A percentile compares a stretch with the other conserved stretches of the same genome.
Evolutionary conservation across 2,888 invertebrate species (phyloP).

Genomic region (Lepidonotus clava): DNA sequence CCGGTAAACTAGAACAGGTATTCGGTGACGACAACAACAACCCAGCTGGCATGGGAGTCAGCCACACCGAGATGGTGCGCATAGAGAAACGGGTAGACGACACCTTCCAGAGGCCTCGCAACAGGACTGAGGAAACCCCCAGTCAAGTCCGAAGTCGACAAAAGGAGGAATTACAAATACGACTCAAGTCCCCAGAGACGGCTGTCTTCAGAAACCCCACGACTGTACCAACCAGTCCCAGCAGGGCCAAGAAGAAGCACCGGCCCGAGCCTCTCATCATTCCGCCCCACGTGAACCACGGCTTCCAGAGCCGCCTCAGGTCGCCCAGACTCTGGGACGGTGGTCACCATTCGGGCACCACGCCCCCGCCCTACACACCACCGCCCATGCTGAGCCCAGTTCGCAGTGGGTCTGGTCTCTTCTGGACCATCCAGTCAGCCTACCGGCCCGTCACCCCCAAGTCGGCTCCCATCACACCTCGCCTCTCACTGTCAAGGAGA

Average conservation of each 20-base stretch:
- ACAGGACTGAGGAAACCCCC: slow-evolving; percentile 51
- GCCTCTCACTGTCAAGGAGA: slow-evolving; percentile 64
- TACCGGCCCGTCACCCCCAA: slow-evolving; percentile 73
- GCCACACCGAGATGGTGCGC: not conserved
- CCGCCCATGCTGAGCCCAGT: slow-evolving; percentile 96
- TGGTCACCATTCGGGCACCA: slow-evolving; percentile 67
- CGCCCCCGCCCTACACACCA: slow-evolving; percentile 90
- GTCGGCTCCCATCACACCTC: slow-evolving; percentile 77
- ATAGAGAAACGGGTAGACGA: slow-evolving; percentile 59
- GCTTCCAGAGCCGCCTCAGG: slow-evolving; percentile 83
- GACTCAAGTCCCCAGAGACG: slow-evolving; percentile 53
- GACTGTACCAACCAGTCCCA: slow-evolving; percentile 54
- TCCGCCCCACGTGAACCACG: slow-evolving; percentile 80
- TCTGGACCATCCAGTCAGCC: slow-evolving; percentile 82
- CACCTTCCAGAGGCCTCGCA: slow-evolving; percentile 25
- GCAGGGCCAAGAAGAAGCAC: slow-evolving; percentile 62
- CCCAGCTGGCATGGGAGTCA: not conserved
- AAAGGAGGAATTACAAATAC: slow-evolving; percentile 66
- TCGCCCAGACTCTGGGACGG: slow-evolving; percentile 77
- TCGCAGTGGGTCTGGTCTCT: slow-evolving; percentile 92
- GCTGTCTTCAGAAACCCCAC: slow-evolving; percentile 55
- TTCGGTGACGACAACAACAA: slow-evolving; percentile 31
- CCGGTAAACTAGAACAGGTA: not conserved
- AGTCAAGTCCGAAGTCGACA: slow-evolving; percentile 69
- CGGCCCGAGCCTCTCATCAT: slow-evolving; percentile 81